Percentiles rank a stretch among this genome's conserved stretches.
phyloP scores from a whole-genome alignment of 2,888 invertebrate species.

The Papilio demoleus region DNA sequence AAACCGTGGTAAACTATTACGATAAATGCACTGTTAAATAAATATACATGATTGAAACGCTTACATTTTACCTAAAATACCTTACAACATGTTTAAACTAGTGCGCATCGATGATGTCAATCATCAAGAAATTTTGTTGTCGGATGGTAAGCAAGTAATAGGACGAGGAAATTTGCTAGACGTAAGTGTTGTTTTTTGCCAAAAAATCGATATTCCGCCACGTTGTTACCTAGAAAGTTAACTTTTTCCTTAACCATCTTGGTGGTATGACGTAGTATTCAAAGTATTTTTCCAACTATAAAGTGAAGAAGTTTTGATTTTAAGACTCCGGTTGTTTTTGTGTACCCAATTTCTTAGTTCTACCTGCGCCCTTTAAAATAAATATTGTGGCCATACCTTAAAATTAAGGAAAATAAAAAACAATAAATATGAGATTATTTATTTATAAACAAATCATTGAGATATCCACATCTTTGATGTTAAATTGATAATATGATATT shows the following conservation, averaged over 20 bases:
- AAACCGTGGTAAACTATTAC: not conserved
- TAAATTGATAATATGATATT: too few species aligned
- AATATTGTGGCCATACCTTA: too few species aligned
- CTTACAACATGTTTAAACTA: slow-evolving; percentile 55
- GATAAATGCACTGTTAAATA: not conserved
- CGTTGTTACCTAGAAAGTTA: not conserved
- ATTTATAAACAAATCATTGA: not conserved
- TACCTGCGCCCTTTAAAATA: not conserved
- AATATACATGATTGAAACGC: not conserved
- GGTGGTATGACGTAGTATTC: not conserved
- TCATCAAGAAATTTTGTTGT: slow-evolving; percentile 61
- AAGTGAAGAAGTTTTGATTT: not conserved
- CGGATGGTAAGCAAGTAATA: slow-evolving; percentile 62
- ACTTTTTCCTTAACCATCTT: not conserved
- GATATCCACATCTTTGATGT: not conserved
- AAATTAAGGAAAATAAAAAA: too few species aligned
- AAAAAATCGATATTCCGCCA: not conserved
- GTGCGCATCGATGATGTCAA: slow-evolving; percentile 61
- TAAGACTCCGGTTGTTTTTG: too few species aligned
- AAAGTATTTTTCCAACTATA: not conserved
- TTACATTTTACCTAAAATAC: not conserved
- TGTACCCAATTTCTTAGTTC: not conserved
- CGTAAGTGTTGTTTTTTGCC: slow-evolving; percentile 55
- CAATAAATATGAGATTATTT: not conserved
- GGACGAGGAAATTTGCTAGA: slow-evolving; percentile 70